phyloP scores from a whole-genome alignment of 2,888 invertebrate genomes.

The Megamerina dolium region DNA sequence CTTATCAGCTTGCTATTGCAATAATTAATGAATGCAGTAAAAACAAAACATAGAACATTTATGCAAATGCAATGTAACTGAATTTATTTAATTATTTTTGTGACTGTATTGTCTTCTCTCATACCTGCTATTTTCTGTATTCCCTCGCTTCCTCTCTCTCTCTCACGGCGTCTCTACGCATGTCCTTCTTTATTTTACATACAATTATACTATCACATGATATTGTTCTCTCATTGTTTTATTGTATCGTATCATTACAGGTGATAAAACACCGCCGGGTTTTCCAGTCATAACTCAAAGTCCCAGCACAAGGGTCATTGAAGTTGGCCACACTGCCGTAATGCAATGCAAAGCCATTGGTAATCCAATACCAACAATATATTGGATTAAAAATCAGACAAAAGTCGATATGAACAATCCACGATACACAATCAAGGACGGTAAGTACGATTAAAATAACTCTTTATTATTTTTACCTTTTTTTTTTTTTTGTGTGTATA shows the following conservation, averaged over 20 bases:
- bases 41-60: too few species aligned
- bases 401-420: conserved; percentile 82
- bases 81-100: too few species aligned
- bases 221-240: conserved; percentile 1
- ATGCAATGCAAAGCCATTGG: conserved; percentile 86
- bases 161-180: too few species aligned
- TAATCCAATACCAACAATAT: conserved; percentile 72
- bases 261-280: conserved; percentile 81
- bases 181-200: conserved; percentile 11
- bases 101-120: too few species aligned
- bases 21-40: conserved; percentile 26
- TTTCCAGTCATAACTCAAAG: conserved; percentile 86
- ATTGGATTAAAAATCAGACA: conserved; percentile 91
- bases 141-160: too few species aligned
- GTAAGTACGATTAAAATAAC: too few species aligned
- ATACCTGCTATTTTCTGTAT: too few species aligned
- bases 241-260: conserved; percentile 45
- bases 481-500: not conserved
- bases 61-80: too few species aligned
- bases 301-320: conserved; percentile 89
- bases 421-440: conserved; percentile 76
- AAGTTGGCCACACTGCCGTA: conserved; percentile 87
- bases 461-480: not conserved
- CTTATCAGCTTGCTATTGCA: conserved; percentile 13
- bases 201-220: not conserved